A percentile compares a stretch with the other conserved stretches of the same genome.
Conservation (phyloP, 1,140 invertebrate species). For the Drosophila auraria region DNA sequence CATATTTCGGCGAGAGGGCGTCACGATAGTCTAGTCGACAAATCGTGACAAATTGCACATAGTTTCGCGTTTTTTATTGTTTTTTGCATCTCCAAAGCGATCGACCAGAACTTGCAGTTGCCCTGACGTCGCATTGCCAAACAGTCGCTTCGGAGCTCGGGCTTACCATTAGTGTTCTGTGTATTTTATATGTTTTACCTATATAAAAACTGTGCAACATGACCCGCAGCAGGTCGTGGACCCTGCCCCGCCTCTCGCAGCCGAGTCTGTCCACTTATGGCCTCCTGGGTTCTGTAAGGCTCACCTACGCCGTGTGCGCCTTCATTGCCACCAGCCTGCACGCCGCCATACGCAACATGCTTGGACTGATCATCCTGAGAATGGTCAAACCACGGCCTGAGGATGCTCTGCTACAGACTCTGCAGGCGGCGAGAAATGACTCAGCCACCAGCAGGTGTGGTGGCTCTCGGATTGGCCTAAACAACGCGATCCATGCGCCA, state of each 20-base stretch:
- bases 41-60: constrained; percentile 76
- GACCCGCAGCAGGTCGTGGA: constrained; percentile 60
- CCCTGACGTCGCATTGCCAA: constrained; percentile 13
- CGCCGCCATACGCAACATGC: constrained; percentile 67
- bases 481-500: not conserved
- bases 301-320: constrained; percentile 73
- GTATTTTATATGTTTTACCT: constrained; percentile 8
- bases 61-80: constrained; percentile 28
- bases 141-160: constrained; percentile 20
- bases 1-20: constrained; percentile 11
- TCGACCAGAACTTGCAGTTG: constrained; percentile 28
- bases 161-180: constrained; percentile 19
- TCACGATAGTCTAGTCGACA: constrained; percentile 41
- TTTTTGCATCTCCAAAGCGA: constrained; percentile 27
- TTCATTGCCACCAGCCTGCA: constrained; percentile 66
- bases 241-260: constrained; percentile 37
- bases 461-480: not conserved
- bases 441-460: constrained; percentile 7
- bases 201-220: constrained; percentile 18
- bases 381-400: constrained; percentile 63
- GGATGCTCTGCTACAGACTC: constrained; percentile 17
- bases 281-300: constrained; percentile 58
- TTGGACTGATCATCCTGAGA: constrained; percentile 69
- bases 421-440: constrained; percentile 13
- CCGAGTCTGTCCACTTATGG: not conserved